Evolutionary conservation across 2,888 invertebrate genomes (phyloP).

Genomic region (Limenitis arthemis): DNA sequence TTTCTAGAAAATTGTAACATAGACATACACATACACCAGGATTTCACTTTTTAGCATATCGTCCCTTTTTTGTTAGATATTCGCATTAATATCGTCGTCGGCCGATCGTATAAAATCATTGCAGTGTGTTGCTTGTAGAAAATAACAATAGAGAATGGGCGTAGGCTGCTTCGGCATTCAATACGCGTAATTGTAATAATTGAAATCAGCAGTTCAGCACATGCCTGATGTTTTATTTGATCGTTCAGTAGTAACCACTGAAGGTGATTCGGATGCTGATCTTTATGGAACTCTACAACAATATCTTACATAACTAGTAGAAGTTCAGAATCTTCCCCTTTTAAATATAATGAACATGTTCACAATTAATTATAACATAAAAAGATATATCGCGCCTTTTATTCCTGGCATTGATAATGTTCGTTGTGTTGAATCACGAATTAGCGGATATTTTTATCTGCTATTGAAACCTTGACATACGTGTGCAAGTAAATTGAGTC

Average conservation of each 20-base stretch:
- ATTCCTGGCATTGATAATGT: not conserved
- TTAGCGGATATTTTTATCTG: constrained; percentile 9
- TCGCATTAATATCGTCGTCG: constrained; percentile 1
- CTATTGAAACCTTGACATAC: constrained; percentile 19
- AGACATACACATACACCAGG: not conserved
- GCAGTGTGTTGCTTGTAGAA: constrained; percentile 1
- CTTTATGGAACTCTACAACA: too few species aligned
- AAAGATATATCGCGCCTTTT: not conserved
- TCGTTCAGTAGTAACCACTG: constrained; percentile 1
- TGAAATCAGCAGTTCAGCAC: not conserved
- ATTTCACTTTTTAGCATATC: not conserved
- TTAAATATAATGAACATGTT: not conserved
- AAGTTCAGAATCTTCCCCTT: too few species aligned
- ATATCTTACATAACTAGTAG: too few species aligned
- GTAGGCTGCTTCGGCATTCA: constrained; percentile 5
- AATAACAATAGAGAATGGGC: constrained; percentile 11
- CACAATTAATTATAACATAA: not conserved
- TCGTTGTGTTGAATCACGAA: not conserved
- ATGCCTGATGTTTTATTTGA: constrained; percentile 5
- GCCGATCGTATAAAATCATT: constrained; percentile 1
- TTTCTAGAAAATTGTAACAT: not conserved
- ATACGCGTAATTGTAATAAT: constrained; percentile 9
- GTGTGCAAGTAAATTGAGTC: constrained; percentile 10
- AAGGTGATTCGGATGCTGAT: too few species aligned
- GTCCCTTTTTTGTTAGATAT: not conserved